These are phyloP conservation scores for Naso thynnoides DNA, from an alignment of 2,797 vertebrate genomes.

Conservation along the genomic window DNA sequence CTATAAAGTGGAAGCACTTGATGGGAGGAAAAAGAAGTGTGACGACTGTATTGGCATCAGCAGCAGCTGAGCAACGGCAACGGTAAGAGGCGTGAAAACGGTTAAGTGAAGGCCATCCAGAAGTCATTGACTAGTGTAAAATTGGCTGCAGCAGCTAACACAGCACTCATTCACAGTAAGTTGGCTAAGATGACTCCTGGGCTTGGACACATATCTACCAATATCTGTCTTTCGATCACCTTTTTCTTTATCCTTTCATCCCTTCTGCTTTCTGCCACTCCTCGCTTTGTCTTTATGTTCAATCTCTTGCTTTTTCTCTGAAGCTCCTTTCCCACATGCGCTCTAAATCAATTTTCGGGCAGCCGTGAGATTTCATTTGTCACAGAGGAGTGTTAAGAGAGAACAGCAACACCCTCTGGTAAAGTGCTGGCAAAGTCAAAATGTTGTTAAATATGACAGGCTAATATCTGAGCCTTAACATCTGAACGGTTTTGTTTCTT, in stretches of 20 bases:
- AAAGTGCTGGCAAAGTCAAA: background rate
- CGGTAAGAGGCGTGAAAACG: conserved; percentile 42
- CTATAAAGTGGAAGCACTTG: conserved; percentile 41
- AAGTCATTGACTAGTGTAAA: conserved; percentile 51
- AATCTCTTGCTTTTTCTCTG: background rate
- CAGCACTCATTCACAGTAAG: conserved; percentile 61
- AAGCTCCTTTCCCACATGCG: background rate
- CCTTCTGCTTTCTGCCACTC: background rate
- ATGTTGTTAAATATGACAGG: background rate
- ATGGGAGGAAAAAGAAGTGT: conserved; percentile 35
- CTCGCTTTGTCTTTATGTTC: conserved; percentile 1
- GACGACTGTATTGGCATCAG: conserved; percentile 57
- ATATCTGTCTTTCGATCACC: conserved; percentile 20
- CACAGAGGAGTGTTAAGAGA: conserved; percentile 2
- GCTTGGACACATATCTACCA: background rate
- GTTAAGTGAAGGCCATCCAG: conserved; percentile 45
- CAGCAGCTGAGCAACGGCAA: conserved; percentile 26
- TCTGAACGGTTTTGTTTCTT: background rate
- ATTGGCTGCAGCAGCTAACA: conserved; percentile 61
- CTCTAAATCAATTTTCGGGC: conserved; percentile 13
- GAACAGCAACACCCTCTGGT: background rate
- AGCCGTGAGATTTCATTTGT: background rate
- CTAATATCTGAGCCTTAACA: background rate
- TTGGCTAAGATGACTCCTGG: conserved; percentile 28
- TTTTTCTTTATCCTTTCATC: background rate